Conservation (phyloP, 2,113 vertebrate species). For the Riparia riparia region DNA sequence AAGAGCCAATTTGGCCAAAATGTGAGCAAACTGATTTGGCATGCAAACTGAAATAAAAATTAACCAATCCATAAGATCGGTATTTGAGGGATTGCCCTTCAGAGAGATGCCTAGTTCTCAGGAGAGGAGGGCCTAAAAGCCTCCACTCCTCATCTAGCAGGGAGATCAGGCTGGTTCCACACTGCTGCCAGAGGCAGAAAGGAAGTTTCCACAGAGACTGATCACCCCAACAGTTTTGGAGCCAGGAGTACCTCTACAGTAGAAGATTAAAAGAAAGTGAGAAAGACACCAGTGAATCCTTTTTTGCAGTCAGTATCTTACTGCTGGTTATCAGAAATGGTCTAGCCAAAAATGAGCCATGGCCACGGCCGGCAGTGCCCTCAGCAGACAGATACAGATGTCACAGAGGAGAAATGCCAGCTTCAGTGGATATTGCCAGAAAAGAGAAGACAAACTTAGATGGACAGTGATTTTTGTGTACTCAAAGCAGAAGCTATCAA, state of each 20-base stretch:
- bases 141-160: not conserved
- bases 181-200: rapidly evolving
- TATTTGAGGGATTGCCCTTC: not conserved
- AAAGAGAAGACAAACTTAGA: not conserved
- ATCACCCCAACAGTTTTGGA: not conserved
- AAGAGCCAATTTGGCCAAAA: not conserved
- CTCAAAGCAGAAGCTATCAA: not conserved
- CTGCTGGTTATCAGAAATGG: not conserved
- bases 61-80: not conserved
- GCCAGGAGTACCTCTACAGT: not conserved
- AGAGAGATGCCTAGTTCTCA: not conserved
- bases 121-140: not conserved
- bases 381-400: not conserved
- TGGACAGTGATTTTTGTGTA: not conserved
- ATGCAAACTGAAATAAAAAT: not conserved
- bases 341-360: not conserved
- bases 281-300: not conserved
- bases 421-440: not conserved
- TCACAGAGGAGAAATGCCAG: not conserved
- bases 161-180: not conserved
- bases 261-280: not conserved
- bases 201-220: not conserved
- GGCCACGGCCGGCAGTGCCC: not conserved
- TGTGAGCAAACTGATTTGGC: not conserved
- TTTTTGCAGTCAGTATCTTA: not conserved